These are phyloP conservation scores for Oreonectes daqikongensis DNA, from an alignment of 2,797 vertebrate genomes.

Conservation along the genomic window DNA sequence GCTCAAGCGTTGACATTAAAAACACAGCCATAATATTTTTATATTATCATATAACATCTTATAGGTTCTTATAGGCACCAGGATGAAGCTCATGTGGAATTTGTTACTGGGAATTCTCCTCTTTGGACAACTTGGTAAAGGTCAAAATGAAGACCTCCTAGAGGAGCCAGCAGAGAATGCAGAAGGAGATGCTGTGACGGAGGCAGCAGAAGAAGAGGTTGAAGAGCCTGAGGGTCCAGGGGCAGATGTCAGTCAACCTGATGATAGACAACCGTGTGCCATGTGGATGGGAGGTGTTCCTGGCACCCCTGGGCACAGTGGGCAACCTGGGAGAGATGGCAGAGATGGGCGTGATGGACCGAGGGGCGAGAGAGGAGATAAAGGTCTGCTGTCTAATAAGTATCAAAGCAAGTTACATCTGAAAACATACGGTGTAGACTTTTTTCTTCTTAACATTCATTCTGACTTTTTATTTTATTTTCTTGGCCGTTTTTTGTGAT, in stretches of 20 bases:
- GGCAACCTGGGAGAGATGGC: constrained; percentile 78
- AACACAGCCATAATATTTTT: no score
- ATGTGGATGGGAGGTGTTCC: constrained; percentile 83
- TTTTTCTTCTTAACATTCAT: no score
- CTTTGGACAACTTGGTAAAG: constrained; percentile 18
- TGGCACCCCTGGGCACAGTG: constrained; percentile 81
- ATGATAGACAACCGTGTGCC: constrained; percentile 68
- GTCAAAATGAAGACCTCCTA: constrained; percentile 25
- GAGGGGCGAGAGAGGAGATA: constrained; percentile 81
- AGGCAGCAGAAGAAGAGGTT: background rate
- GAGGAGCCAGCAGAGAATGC: background rate
- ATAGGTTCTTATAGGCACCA: background rate
- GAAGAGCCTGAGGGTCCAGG: constrained; percentile 5
- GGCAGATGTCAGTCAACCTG: constrained; percentile 23
- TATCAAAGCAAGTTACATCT: no score
- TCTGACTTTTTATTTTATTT: no score
- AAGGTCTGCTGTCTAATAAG: constrained; percentile 68
- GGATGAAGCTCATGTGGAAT: constrained; percentile 38
- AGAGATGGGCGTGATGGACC: constrained; percentile 78
- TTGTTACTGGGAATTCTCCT: constrained; percentile 43
- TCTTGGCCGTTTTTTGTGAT: no score
- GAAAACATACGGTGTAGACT: no score
- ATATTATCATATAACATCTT: no score
- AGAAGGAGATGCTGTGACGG: background rate
- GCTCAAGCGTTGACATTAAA: background rate